Conservation (phyloP, 2,888 invertebrate genomes). For the Aricia artaxerxes region DNA sequence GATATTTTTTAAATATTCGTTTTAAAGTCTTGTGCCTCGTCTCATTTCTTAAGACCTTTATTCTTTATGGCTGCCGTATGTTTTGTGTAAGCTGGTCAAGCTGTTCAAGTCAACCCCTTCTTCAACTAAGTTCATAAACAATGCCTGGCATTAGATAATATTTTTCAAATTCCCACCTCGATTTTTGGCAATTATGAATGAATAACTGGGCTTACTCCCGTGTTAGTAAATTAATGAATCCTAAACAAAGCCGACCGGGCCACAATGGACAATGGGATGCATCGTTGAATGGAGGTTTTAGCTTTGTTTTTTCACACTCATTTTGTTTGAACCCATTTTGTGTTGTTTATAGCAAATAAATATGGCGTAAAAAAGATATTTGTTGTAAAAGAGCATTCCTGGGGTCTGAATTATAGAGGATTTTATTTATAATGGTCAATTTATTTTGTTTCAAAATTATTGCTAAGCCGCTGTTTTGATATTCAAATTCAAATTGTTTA, state of each 20-base stretch:
- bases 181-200: constrained; percentile 13
- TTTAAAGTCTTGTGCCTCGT: too few relatives aligned
- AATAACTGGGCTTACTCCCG: constrained; percentile 2
- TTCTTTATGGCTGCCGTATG: too few relatives aligned
- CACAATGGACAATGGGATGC: neutral
- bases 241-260: neutral
- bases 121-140: too few relatives aligned
- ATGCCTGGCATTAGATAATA: neutral
- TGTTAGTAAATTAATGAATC: constrained; percentile 18
- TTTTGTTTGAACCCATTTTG: constrained; percentile 3
- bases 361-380: constrained; percentile 13
- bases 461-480: neutral
- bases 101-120: too few relatives aligned
- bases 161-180: constrained; percentile 1
- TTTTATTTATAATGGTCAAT: neutral
- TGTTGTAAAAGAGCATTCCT: neutral
- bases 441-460: neutral
- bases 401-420: neutral
- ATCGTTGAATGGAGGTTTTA: constrained; percentile 9
- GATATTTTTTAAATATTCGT: too few relatives aligned
- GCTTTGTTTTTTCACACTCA: constrained; percentile 22
- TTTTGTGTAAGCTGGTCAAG: too few relatives aligned
- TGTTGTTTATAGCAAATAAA: constrained; percentile 13
- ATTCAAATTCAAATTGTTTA: too few relatives aligned
- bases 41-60: too few relatives aligned